Base-by-base conservation (phyloP, 2,888 invertebrate species). In the Xestia ashworthii region DNA sequence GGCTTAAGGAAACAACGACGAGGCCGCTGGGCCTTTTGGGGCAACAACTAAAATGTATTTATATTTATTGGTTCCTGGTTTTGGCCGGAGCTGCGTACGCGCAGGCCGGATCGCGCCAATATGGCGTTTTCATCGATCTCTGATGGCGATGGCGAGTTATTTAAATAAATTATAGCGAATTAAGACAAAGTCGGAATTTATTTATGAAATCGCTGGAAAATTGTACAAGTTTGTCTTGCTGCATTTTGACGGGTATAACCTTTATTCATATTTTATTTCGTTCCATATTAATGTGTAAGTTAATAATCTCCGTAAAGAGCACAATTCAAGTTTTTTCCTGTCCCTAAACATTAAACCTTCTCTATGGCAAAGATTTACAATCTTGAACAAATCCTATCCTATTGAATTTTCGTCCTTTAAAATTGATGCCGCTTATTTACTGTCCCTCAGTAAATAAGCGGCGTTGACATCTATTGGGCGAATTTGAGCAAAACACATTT, bases 41-140 rank as follows among this genome's bases (percentile, higher is more conserved):
- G 89, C 87, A 88, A 90, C 89, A 88, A 91, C 93, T 94, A 93
- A 95, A 94, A 94, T 93, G 93, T 93, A 91, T 92, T 89, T 91
- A 92, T 94, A 93, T 95, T 95, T 94, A 95, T 94, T 91, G 94
- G 92, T 91, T 91, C 91, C 93, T 93, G 90, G 86, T 93, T 94
- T 93, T 92, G 93, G 93, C 79, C 83, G 82, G 88, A 89, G 84
- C 90, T 88, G 86, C 90, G 90, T 91, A 89, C 89, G 91, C 88
- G 87, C 89, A 76, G 87, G 79, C 83, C 85, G 65, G 70, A 74
- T 70, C 72, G 74, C 86, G 74, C 92, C 77, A 86, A 91, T 92
- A 93, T 93, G 93, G 92, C 78, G 78, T 89, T 91, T 90, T 92
- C 91, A 89, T 92, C 90, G 91, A 90, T 90, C 88, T 87, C 84